phyloP scores from a whole-genome alignment of 2,888 invertebrate genomes.

The Terebella lapidaria region DNA sequence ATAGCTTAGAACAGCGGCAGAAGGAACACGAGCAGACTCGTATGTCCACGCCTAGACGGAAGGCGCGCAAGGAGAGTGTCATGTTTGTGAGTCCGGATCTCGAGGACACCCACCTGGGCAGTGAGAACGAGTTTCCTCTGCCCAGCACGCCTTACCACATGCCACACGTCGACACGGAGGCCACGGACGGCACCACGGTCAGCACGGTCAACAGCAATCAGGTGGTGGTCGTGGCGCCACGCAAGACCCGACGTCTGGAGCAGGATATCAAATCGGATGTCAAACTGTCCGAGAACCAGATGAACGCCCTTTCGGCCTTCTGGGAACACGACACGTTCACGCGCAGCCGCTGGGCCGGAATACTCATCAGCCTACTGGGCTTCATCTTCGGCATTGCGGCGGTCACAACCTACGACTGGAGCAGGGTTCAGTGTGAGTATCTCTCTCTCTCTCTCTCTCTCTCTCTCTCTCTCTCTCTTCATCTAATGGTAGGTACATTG shows the following conservation, averaged over 20 bases:
- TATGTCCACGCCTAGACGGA: constrained; percentile 48
- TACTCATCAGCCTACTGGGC: constrained; percentile 23
- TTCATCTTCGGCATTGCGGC: constrained; percentile 12
- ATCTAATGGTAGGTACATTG: too few relatives aligned
- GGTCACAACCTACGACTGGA: constrained; percentile 5
- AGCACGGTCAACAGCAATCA: background rate
- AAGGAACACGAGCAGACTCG: constrained; percentile 31
- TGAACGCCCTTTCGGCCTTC: constrained; percentile 40
- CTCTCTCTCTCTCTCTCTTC: constrained; percentile 3
- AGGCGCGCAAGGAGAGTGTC: constrained; percentile 30
- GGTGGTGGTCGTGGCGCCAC: background rate
- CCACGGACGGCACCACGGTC: constrained; percentile 1
- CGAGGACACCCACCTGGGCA: constrained; percentile 16
- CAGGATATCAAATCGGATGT: constrained; percentile 3
- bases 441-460: constrained; percentile 4
- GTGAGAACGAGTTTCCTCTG: too few relatives aligned
- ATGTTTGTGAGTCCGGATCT: constrained; percentile 26
- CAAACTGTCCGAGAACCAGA: constrained; percentile 36
- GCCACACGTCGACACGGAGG: background rate
- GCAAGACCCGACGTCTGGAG: background rate
- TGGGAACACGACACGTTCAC: constrained; percentile 48
- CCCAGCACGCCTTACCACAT: background rate
- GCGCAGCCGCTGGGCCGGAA: constrained; percentile 30
- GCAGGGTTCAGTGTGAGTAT: constrained; percentile 38
- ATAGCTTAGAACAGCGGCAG: constrained; percentile 35